Evolutionary conservation across 1,140 invertebrate species (phyloP), one percentile per base, ranked within the genome.

Genomic region (Drosophila busckii): DNA sequence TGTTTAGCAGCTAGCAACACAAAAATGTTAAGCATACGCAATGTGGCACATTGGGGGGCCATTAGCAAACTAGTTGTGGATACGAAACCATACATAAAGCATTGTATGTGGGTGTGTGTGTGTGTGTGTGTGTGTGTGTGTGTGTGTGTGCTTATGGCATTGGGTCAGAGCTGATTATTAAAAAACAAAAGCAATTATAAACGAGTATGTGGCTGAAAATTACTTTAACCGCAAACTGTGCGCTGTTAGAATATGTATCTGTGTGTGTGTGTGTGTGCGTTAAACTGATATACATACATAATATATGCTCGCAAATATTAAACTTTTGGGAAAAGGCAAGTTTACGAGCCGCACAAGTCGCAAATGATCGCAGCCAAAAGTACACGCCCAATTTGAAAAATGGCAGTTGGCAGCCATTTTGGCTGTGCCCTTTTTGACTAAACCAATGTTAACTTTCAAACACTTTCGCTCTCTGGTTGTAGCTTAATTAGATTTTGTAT

Each of bases 161-260:
- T 38, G 67, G 70, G 71, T 80, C 56, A 66, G 67, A 68, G 48
- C 58, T 73, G 73, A 73, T 73, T 80, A 82, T 78, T 78, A 80
- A 78, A 76, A 78, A 78, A 78, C 71, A 78, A 78, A 78, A 78
- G 73, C 70, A 78, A 78, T 78, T 78, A 80, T 61, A 71, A 50
- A 35, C 52, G 28, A 59, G 42, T 55, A 53, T 68, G 53, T 55
- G 73, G 67, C 19, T 48, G 28, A 37, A 32, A 53, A 71, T 76
- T 55, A 80, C 55, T 50, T 55, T 58, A 37, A 38, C 56, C 38
- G 32, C 53, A 67, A 73, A 64, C 58, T 64, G 59, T 16, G 67
- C 73, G 15, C 67, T 32, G 63, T 66, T 60, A 48, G 62, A 54
- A 52, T 42, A 23, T 37, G 38, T 5, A 8, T 25, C 6, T 12